Conservation (phyloP, 2,888 invertebrate genomes). For the Lasius fuliginosus region DNA sequence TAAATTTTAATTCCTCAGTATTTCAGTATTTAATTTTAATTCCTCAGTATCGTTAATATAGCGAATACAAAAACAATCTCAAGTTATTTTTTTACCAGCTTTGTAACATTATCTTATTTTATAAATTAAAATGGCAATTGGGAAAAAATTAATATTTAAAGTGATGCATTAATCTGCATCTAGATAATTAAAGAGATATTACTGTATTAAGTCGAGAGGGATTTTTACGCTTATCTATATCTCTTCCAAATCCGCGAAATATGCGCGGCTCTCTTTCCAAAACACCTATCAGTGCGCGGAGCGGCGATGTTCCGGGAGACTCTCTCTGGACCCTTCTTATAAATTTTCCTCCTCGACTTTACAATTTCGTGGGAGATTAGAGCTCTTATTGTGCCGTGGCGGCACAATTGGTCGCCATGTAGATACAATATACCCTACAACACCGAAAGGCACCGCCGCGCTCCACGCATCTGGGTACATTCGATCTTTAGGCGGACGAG, state of each 20-base stretch:
- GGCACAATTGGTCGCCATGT: slow-evolving; percentile 72
- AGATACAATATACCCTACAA: slow-evolving; percentile 67
- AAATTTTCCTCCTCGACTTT: slow-evolving; percentile 76
- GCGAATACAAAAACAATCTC: neutral
- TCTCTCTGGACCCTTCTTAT: slow-evolving; percentile 60
- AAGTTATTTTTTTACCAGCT: neutral
- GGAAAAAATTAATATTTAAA: neutral
- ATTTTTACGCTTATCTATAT: neutral
- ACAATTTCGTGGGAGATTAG: slow-evolving; percentile 81
- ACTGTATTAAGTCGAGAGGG: neutral
- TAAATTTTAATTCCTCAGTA: too few relatives aligned
- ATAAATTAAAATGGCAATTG: neutral
- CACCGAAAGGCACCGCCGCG: slow-evolving; percentile 74
- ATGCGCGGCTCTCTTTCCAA: slow-evolving; percentile 11
- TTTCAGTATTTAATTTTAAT: neutral
- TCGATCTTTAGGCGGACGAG: slow-evolving; percentile 62
- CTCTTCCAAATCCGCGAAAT: slow-evolving; percentile 1
- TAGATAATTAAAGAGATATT: neutral
- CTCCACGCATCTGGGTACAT: slow-evolving; percentile 63
- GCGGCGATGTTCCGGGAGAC: slow-evolving; percentile 10
- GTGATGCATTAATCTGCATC: neutral
- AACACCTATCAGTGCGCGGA: slow-evolving; percentile 1
- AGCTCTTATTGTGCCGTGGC: slow-evolving; percentile 75
- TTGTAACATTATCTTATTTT: neutral
- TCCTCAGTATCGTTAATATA: neutral